Base-by-base conservation (phyloP, 2,113 vertebrate genomes). In the Trinectes maculatus region DNA sequence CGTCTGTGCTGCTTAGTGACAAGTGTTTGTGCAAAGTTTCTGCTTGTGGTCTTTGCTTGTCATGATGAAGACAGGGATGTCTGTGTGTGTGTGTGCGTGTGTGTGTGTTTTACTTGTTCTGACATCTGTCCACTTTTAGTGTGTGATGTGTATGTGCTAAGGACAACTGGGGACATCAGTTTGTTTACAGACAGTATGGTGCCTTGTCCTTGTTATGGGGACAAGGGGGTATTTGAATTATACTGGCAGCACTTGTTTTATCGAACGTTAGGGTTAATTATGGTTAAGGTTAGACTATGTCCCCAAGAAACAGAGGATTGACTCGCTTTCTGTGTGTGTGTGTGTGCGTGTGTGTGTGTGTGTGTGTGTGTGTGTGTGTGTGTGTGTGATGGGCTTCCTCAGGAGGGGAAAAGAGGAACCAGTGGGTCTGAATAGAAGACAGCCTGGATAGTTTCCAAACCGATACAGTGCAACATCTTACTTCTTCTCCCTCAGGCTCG, bases 381-480 rank as follows among this genome's bases (percentile, higher is more conserved):
- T 29, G 37, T 53, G 31, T n/a, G n/a, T n/a, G 22, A 64, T 29
- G 22, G 4, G 10, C 44, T 44, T 40, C 74, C 36, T 74, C 31
- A 19, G 31, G 59, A 65, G 53, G 21, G 65, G 8, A 58, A 46
- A 34, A 65, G 56, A 53, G 59, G 29, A 44, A 77, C 31, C 43
- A 36, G 61, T 31, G 39, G 51, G 46, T 55, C 47, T 74, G 63
- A 67, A 78, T 74, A 61, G 56, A 31, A 28, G 74, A 81, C 63
- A 77, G 70, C 69, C 83, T 85, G 82, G 75, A 77, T 10, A 16
- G 60, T 34, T 71, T 85, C 79, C 80, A 84, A 47, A 65, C 55
- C 24, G 57, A 76, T 77, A 73, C 49, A 70, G 60, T 69, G 51
- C 51, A 69, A 75, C 74, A 70, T 59, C 59, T 78, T 58, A 59